These are phyloP conservation scores for Oscheius sp. DNA, from an alignment of 2,888 invertebrate species.

Conservation along the genomic window DNA sequence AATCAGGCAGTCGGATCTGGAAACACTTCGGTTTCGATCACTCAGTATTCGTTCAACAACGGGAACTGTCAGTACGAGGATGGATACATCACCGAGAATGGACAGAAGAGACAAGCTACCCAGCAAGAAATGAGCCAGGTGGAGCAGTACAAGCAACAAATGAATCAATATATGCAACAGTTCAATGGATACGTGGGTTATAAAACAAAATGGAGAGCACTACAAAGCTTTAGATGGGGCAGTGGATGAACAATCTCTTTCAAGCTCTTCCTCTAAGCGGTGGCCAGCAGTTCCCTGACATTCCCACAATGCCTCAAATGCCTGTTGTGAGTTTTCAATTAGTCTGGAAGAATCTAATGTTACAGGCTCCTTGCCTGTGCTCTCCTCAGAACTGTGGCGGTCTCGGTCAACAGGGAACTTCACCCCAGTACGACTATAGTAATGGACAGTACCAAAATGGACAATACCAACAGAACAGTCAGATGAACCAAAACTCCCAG, in stretches of 20 bases:
- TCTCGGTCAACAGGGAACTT: conserved; percentile 14
- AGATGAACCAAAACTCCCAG: conserved; percentile 10
- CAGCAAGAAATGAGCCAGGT: conserved; percentile 48
- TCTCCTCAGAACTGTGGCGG: conserved; percentile 48
- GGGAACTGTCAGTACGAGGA: conserved; percentile 57
- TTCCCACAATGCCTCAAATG: conserved; percentile 53
- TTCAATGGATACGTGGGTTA: conserved; percentile 52
- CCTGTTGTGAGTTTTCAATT: conserved; percentile 42
- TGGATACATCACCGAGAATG: conserved; percentile 53
- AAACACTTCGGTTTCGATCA: conserved; percentile 47
- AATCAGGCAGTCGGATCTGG: conserved; percentile 30
- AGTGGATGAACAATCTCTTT: conserved; percentile 56
- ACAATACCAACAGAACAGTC: conserved; percentile 25
- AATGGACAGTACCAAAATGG: conserved; percentile 24
- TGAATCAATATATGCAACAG: conserved; percentile 53
- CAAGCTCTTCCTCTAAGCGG: conserved; percentile 42
- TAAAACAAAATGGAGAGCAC: neutral
- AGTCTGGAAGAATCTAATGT: neutral
- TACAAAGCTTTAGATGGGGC: conserved; percentile 44
- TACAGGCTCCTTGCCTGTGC: conserved; percentile 58
- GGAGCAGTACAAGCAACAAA: conserved; percentile 48
- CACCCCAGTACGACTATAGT: conserved; percentile 25
- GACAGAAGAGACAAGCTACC: conserved; percentile 51
- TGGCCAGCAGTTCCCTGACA: conserved; percentile 49
- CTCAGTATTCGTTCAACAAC: conserved; percentile 56